Conservation (phyloP, 2,113 vertebrate genomes). For the Oryzias woworae region DNA sequence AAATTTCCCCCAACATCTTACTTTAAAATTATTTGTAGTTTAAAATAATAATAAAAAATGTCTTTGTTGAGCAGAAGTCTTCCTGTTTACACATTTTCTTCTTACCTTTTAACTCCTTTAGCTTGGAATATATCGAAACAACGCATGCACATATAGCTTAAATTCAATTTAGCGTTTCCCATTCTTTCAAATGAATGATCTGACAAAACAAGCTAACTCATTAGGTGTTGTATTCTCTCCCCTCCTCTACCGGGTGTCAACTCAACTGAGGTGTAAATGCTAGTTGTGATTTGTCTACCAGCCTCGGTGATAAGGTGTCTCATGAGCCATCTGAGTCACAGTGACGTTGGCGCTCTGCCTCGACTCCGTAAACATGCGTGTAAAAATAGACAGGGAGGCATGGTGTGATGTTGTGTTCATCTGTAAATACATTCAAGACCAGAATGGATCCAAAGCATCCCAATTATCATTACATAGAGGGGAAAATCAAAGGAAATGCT, state of each 20-base stretch:
- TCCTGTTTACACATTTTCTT: too few relatives aligned
- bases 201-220: too few relatives aligned
- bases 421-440: conserved; percentile 41
- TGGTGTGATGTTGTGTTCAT: conserved; percentile 48
- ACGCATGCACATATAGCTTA: too few relatives aligned
- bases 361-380: conserved; percentile 52
- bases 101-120: too few relatives aligned
- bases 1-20: too few relatives aligned
- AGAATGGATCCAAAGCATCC: conserved; percentile 46
- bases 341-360: conserved; percentile 50
- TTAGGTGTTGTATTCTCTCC: background rate
- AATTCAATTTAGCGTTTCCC: too few relatives aligned
- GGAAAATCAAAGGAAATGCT: conserved; percentile 47
- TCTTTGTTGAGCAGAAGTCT: too few relatives aligned
- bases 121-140: too few relatives aligned
- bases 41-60: too few relatives aligned
- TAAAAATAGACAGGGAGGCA: conserved; percentile 68
- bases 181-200: too few relatives aligned
- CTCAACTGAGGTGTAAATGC: conserved; percentile 37
- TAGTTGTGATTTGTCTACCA: conserved; percentile 30
- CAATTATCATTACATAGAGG: conserved; percentile 35
- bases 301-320: conserved; percentile 37
- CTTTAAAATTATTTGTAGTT: too few relatives aligned
- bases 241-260: conserved; percentile 10
- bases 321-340: conserved; percentile 63